These are phyloP conservation scores for Dendropsophus ebraccatus DNA, from an alignment of 2,113 vertebrate genomes.

Conservation along the genomic window DNA sequence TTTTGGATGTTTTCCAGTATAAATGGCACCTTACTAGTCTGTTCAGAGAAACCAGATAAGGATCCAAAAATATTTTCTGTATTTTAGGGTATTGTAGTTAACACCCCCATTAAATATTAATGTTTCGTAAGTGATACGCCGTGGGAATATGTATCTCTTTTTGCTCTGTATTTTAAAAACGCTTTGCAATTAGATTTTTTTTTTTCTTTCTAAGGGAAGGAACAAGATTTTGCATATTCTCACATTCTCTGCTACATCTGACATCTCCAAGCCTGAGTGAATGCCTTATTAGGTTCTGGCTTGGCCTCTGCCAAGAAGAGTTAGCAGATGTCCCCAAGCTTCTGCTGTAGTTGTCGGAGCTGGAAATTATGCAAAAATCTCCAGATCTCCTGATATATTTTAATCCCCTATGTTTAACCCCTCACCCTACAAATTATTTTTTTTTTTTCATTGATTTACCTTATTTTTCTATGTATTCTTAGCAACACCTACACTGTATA, in stretches of 20 bases:
- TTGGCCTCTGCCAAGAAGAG: conserved; percentile 46
- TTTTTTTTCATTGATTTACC: too few species aligned
- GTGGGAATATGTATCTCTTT: neutral
- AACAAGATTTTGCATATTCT: conserved; percentile 48
- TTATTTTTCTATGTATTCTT: too few species aligned
- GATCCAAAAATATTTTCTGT: neutral
- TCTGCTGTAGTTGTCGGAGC: conserved; percentile 15
- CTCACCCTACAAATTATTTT: neutral
- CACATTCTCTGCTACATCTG: conserved; percentile 54
- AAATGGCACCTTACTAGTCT: neutral
- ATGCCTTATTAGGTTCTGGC: conserved; percentile 53
- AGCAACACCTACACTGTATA: neutral
- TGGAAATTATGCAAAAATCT: conserved; percentile 37
- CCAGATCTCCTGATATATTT: conserved; percentile 12
- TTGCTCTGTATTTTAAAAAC: neutral
- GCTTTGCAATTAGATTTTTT: neutral
- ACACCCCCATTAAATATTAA: neutral
- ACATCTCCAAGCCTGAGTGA: conserved; percentile 52
- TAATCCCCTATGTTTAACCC: conserved; percentile 20
- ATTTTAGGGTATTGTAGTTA: neutral
- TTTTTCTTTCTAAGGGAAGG: conserved; percentile 2
- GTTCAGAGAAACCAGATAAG: neutral
- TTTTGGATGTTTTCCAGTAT: neutral
- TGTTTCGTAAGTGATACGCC: neutral
- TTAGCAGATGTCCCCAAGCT: conserved; percentile 52